Conservation (phyloP, 2,113 vertebrate genomes). For the Melanerpes aurifrons region DNA sequence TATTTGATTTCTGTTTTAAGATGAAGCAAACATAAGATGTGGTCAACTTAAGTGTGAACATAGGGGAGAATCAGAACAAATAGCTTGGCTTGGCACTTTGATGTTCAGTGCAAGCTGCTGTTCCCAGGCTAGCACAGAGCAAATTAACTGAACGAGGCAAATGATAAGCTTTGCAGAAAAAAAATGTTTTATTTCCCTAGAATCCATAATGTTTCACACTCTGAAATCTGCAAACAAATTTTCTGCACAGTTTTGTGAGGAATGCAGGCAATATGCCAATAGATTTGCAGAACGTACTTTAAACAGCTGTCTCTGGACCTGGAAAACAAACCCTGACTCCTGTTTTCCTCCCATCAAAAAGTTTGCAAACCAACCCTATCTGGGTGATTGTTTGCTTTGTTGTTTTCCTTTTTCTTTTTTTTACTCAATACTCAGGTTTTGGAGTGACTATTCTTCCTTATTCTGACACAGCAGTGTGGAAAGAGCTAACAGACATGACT, state of each 20-base stretch:
- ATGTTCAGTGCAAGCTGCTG: neutral
- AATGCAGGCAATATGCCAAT: neutral
- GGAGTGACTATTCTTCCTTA: neutral
- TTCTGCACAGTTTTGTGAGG: neutral
- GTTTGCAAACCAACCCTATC: neutral
- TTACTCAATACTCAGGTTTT: neutral
- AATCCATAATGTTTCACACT: neutral
- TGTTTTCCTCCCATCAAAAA: neutral
- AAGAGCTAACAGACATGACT: neutral
- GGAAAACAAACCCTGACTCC: neutral
- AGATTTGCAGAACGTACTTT: neutral
- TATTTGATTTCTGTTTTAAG: neutral
- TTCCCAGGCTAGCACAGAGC: rapidly evolving
- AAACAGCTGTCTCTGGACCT: neutral
- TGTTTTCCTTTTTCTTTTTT: neutral
- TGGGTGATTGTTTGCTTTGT: neutral
- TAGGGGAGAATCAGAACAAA: neutral
- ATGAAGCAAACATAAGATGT: neutral
- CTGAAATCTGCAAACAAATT: neutral
- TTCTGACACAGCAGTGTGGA: neutral
- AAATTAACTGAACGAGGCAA: neutral
- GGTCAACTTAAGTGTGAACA: neutral
- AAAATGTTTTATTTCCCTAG: neutral
- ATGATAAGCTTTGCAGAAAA: neutral
- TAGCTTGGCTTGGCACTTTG: neutral